These are phyloP conservation scores for Ramphastos sulfuratus DNA, from an alignment of 2,113 vertebrate species.

Conservation along the genomic window DNA sequence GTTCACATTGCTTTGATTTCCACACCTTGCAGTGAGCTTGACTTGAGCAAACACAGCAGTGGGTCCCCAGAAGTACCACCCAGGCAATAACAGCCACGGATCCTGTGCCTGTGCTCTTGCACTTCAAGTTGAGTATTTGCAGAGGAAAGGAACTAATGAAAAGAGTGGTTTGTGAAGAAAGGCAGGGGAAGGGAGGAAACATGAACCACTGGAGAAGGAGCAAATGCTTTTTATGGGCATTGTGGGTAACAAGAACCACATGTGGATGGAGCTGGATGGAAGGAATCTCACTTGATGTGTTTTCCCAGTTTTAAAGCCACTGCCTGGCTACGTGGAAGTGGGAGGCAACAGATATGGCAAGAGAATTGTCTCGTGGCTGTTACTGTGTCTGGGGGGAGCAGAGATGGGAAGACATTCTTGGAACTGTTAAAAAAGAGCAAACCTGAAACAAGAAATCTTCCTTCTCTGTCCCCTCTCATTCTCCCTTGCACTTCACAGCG, in stretches of 20 bases:
- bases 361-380: not conserved
- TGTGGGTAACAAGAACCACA: constrained; percentile 57
- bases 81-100: not conserved
- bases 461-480: not conserved
- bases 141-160: not conserved
- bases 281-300: not conserved
- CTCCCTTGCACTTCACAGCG: not conserved
- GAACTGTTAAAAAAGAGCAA: not conserved
- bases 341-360: not conserved
- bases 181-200: constrained; percentile 13
- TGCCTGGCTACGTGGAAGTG: not conserved
- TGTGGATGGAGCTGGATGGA: constrained; percentile 17
- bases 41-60: not conserved
- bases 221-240: not conserved
- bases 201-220: not conserved
- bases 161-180: not conserved
- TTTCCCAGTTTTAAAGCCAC: constrained; percentile 8
- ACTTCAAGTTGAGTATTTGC: not conserved
- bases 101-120: not conserved
- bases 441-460: not conserved
- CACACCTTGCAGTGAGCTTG: not conserved
- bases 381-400: not conserved
- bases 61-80: not conserved
- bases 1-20: not conserved
- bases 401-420: not conserved